phyloP scores from a whole-genome alignment of 2,888 invertebrate genomes.

The Andrena flavipes region DNA sequence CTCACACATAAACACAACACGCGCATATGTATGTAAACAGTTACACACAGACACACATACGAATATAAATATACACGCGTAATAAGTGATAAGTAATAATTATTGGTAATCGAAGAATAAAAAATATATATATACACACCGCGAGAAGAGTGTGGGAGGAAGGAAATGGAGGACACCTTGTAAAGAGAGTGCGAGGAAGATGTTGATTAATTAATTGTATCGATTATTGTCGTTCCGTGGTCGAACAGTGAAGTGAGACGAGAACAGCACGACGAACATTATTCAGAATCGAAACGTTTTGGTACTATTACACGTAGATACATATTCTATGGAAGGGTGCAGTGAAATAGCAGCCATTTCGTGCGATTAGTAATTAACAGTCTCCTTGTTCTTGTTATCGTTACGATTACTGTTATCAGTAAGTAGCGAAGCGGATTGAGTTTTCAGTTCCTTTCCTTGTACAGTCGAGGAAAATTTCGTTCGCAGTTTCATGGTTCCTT shows the following conservation, averaged over 20 bases:
- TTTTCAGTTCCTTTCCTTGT: not conserved
- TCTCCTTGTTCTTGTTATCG: constrained; percentile 35
- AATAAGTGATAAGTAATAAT: constrained; percentile 67
- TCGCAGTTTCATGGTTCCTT: not conserved
- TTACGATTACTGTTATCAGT: constrained; percentile 19
- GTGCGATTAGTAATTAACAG: constrained; percentile 33
- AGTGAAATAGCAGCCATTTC: constrained; percentile 39
- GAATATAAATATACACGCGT: constrained; percentile 69
- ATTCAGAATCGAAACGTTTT: constrained; percentile 28
- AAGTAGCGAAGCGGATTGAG: not conserved
- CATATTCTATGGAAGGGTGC: constrained; percentile 30
- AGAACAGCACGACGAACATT: constrained; percentile 29
- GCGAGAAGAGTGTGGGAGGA: constrained; percentile 29
- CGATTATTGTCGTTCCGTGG: constrained; percentile 61
- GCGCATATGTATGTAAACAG: constrained; percentile 71
- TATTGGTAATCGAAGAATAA: constrained; percentile 50
- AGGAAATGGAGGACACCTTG: constrained; percentile 38
- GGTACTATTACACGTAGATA: constrained; percentile 34
- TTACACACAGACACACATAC: constrained; percentile 40
- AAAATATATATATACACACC: constrained; percentile 34
- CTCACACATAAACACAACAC: constrained; percentile 34
- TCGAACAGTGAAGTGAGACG: constrained; percentile 46
- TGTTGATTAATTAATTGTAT: constrained; percentile 55
- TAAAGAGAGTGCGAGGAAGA: constrained; percentile 57
- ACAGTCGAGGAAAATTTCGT: not conserved